These are phyloP conservation scores for Daktulosphaira vitifoliae DNA, from an alignment of 1,140 invertebrate genomes.

Conservation along the genomic window DNA sequence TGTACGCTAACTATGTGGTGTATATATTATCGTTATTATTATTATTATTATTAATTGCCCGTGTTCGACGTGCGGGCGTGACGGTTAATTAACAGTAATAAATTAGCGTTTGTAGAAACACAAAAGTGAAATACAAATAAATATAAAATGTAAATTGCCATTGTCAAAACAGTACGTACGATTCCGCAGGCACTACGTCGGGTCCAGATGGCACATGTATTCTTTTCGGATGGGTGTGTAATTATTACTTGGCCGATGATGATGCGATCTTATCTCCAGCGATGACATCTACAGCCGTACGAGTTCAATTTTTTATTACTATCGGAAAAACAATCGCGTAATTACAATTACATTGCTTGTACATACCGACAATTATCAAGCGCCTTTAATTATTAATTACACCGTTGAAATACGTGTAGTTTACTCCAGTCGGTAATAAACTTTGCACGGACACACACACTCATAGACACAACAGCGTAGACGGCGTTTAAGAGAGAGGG, in stretches of 20 bases:
- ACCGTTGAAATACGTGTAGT: neutral
- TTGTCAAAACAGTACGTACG: conserved; percentile 5
- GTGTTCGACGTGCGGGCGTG: conserved; percentile 19
- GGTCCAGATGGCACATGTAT: conserved; percentile 4
- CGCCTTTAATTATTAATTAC: conserved; percentile 18
- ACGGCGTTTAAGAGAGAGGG: neutral
- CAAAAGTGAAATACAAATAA: conserved; percentile 17
- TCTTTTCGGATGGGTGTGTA: neutral
- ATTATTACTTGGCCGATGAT: neutral
- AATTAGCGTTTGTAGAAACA: neutral
- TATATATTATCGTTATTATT: no score
- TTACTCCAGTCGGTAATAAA: no score
- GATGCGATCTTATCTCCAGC: conserved; percentile 16
- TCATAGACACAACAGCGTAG: no score
- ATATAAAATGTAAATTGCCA: conserved; percentile 19
- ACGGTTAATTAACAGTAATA: conserved; percentile 31
- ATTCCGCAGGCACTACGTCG: neutral
- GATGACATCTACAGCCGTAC: conserved; percentile 14
- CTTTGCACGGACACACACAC: no score
- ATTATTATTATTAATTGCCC: conserved; percentile 14
- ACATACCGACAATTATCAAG: neutral
- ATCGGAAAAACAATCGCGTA: neutral
- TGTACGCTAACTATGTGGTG: no score
- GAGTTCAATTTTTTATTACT: neutral
- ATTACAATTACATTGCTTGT: neutral